phyloP scores from a whole-genome alignment of 1,140 invertebrate genomes.

The Dysdera silvatica region DNA sequence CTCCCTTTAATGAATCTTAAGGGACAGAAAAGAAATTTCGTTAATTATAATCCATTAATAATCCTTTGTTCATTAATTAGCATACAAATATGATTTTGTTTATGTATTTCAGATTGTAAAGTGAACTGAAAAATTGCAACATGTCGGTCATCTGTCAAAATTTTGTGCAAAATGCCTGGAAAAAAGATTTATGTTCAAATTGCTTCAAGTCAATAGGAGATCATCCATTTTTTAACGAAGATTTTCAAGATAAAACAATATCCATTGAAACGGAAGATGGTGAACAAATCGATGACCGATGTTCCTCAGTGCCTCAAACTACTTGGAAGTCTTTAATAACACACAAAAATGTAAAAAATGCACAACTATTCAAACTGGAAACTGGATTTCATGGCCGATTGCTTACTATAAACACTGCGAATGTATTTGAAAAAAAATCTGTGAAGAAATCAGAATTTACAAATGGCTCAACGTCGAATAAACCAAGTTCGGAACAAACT shows the following conservation, averaged over 20 bases:
- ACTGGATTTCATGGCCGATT: constrained; percentile 22
- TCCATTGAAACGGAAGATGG: no score
- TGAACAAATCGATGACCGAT: no score
- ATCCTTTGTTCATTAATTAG: no score
- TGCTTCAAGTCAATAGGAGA: constrained; percentile 84
- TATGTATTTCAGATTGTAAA: neutral
- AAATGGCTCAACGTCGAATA: no score
- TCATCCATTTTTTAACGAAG: no score
- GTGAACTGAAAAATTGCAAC: neutral
- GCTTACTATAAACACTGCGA: constrained; percentile 14
- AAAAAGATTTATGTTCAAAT: constrained; percentile 87
- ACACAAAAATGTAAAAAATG: constrained; percentile 13
- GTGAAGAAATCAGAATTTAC: no score
- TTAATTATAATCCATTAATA: no score
- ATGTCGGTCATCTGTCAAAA: constrained; percentile 77
- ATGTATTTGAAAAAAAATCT: constrained; percentile 11
- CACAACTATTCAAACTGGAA: constrained; percentile 21
- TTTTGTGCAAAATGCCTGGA: constrained; percentile 92
- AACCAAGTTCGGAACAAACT: no score
- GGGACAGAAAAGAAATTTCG: no score
- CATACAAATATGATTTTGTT: neutral
- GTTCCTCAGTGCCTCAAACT: constrained; percentile 22
- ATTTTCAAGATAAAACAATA: no score
- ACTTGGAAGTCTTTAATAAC: constrained; percentile 26
- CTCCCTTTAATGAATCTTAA: no score